A percentile compares a stretch with the other conserved stretches of the same genome.
Evolutionary conservation across 1,140 invertebrate genomes (phyloP).

Genomic region (Drosophila gunungcola): DNA sequence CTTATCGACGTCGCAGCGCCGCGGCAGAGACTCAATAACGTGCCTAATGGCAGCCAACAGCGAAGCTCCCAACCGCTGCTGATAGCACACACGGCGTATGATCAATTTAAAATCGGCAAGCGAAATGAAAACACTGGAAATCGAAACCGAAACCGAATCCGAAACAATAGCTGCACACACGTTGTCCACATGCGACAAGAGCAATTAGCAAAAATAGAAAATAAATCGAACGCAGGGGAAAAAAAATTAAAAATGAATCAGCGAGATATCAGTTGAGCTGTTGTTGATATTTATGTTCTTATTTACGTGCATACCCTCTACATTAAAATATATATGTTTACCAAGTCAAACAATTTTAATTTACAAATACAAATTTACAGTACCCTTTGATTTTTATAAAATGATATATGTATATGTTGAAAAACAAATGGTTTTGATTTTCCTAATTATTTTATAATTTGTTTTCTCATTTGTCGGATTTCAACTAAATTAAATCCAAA

Average conservation of each 20-base stretch:
- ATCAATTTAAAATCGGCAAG: slow-evolving; percentile 38
- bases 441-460: too few species aligned
- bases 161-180: slow-evolving; percentile 47
- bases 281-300: slow-evolving; percentile 11
- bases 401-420: too few species aligned
- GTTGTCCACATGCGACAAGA: slow-evolving; percentile 35
- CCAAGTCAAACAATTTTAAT: too few species aligned
- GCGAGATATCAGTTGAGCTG: slow-evolving; percentile 49
- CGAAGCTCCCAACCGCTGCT: slow-evolving; percentile 28
- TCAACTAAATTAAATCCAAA: too few species aligned
- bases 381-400: too few species aligned
- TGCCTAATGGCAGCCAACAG: slow-evolving; percentile 61
- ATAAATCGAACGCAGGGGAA: slow-evolving; percentile 13
- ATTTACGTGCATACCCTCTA: neutral
- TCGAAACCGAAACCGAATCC: slow-evolving; percentile 42
- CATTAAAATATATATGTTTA: too few species aligned
- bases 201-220: slow-evolving; percentile 32
- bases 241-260: slow-evolving; percentile 60
- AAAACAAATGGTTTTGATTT: too few species aligned
- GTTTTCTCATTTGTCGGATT: too few species aligned
- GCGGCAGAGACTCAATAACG: slow-evolving; percentile 65
- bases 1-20: slow-evolving; percentile 46
- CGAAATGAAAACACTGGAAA: slow-evolving; percentile 26
- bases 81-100: slow-evolving; percentile 54
- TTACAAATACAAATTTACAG: neutral